These are phyloP conservation scores for Anoplophora glabripennis DNA, from an alignment of 1,140 invertebrate species.

Conservation along the genomic window DNA sequence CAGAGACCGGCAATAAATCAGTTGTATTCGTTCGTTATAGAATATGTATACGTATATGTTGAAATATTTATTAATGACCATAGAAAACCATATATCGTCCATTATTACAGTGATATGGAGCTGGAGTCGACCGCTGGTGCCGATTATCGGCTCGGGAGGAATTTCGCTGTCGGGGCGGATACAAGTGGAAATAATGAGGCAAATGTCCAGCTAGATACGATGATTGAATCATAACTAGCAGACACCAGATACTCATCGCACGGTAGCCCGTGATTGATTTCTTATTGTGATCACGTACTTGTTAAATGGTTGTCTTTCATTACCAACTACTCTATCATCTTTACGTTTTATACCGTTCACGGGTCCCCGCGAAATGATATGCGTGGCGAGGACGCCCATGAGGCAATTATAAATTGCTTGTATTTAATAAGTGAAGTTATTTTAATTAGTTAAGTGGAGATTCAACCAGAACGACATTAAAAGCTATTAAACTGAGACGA, in stretches of 20 bases:
- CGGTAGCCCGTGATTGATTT: no score
- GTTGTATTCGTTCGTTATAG: conserved; percentile 7
- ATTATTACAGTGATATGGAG: conserved; percentile 1
- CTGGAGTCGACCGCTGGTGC: no score
- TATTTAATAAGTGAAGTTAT: conserved; percentile 13
- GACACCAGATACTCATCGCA: no score
- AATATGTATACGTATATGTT: conserved; percentile 12
- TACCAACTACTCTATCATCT: conserved; percentile 1
- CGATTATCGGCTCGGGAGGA: no score
- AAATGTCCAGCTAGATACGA: no score
- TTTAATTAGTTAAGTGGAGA: not conserved
- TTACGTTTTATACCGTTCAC: not conserved
- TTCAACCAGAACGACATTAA: no score
- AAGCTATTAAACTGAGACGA: no score
- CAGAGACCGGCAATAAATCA: conserved; percentile 11
- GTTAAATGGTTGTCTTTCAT: not conserved
- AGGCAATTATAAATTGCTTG: conserved; percentile 9
- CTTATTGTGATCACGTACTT: not conserved
- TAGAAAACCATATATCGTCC: conserved; percentile 16
- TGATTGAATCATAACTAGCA: no score
- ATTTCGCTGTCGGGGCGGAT: no score
- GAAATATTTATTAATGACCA: conserved; percentile 22
- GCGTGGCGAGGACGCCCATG: not conserved
- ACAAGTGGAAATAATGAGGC: no score
- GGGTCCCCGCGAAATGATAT: conserved; percentile 3